phyloP scores from a whole-genome alignment of 2,113 vertebrate genomes.

The Anseranas semipalmata region DNA sequence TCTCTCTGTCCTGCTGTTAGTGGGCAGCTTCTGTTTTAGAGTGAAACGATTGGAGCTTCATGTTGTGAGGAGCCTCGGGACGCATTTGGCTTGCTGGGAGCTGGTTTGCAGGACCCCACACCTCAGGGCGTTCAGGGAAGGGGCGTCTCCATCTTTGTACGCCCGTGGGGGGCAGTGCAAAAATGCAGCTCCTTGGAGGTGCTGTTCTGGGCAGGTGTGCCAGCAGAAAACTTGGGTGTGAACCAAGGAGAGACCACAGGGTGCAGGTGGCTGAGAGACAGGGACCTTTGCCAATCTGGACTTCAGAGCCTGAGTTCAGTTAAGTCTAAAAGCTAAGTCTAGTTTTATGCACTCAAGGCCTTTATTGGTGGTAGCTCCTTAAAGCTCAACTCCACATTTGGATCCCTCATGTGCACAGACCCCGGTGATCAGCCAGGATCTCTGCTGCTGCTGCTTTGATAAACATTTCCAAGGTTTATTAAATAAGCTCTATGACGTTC shows the following conservation, averaged over 20 bases:
- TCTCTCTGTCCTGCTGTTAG: not conserved
- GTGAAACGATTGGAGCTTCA: not conserved
- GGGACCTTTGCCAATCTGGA: not conserved
- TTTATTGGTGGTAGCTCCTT: not conserved
- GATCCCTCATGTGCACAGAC: not conserved
- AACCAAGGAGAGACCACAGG: not conserved
- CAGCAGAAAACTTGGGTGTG: not conserved
- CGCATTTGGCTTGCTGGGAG: not conserved
- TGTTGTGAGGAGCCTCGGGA: not conserved
- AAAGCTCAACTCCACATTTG: not conserved
- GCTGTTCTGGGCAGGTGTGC: not conserved
- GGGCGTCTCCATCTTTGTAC: not conserved
- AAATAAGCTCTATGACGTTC: not conserved
- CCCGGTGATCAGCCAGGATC: not conserved
- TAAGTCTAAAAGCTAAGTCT: not conserved
- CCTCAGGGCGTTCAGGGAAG: not conserved
- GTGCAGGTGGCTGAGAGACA: not conserved
- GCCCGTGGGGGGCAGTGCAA: fast-evolving
- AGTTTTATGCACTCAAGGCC: not conserved
- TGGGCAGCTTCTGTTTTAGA: not conserved
- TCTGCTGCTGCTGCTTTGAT: not conserved
- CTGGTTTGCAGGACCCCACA: not conserved
- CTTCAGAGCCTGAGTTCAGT: not conserved
- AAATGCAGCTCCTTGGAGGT: not conserved
- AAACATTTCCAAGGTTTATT: slow-evolving; percentile 1